These are phyloP conservation scores for Onychorhynchus coronatus DNA, from an alignment of 2,113 vertebrate genomes.

Conservation along the genomic window DNA sequence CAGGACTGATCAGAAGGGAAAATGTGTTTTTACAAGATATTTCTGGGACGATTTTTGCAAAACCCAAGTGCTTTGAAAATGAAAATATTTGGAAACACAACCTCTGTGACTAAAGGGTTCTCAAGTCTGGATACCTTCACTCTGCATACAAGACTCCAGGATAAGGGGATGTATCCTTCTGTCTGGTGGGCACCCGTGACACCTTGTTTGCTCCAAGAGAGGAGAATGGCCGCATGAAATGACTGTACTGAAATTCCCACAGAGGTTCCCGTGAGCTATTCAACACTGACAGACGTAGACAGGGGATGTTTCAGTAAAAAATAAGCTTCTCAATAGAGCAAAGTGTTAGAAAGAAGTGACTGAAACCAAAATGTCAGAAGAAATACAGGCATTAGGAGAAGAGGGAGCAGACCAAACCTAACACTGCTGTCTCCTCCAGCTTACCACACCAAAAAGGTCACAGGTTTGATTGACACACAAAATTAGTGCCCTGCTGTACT, in stretches of 20 bases:
- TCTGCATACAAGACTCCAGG: neutral
- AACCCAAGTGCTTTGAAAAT: neutral
- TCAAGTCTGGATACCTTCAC: neutral
- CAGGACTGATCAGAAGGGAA: neutral
- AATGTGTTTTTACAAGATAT: neutral
- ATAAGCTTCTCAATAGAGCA: neutral
- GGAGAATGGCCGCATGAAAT: neutral
- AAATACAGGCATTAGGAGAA: neutral
- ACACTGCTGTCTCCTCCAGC: neutral
- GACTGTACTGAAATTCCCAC: neutral
- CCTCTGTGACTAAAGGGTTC: neutral
- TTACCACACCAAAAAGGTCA: neutral
- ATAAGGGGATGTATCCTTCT: neutral
- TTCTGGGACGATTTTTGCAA: neutral
- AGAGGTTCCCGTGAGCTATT: neutral
- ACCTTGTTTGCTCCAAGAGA: neutral
- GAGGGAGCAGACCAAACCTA: neutral
- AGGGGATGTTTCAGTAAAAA: neutral
- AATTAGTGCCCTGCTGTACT: neutral
- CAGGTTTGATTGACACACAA: neutral
- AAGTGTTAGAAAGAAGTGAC: neutral
- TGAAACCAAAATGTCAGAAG: neutral
- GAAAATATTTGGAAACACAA: neutral
- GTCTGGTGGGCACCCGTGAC: neutral
- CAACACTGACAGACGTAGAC: neutral